Base-by-base conservation (phyloP, 37 sponge, comb jelly and placozoan species). In the Geodia barretti region DNA sequence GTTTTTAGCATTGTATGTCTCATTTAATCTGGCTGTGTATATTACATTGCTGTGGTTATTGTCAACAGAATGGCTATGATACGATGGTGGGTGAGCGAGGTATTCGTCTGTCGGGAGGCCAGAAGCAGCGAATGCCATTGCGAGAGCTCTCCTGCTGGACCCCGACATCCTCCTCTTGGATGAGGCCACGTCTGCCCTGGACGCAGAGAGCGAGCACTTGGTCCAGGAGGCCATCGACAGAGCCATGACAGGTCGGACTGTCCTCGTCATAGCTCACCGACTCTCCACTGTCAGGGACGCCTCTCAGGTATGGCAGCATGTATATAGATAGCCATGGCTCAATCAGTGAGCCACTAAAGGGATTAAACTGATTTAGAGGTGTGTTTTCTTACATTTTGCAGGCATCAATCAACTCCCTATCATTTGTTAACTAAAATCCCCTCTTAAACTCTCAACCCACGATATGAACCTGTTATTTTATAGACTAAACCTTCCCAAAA, bases 121-220 rank as follows among this genome's bases (percentile, higher is more conserved):
- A 93, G 88, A 93, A 93, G 84, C 94, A 93, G 72, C 60, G 94
- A 4, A 74, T 33, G 94, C 94, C 41, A 93, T 93, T 21, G 94
- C 94, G 23, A 35, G 94, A 41, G 94, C 94, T 21, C 82, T 93
- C 14, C 74, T 93, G 40, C 68, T 87, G 36, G 77, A 93, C 63
- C 94, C 94, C 1, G 54, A 75, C 42, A 83, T 93, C n/a, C 83
- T 93, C 31, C 84, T 93, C 1, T 66, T 93, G 42, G 94, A 93
- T 76, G 94, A 93, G 77, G 95, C 95, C 34, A 94, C 95, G n/a
- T 91, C 92, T 82, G 95, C 95, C 23, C 76, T 94, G 25, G 95
- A 94, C 80, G 95, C 95, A 26, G 95, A 94, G 83, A 94, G 95
- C 82, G 95, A 94, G 75, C 83, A 88, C 66, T 58, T 94, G 66